A percentile compares a stretch with the other conserved stretches of the same genome.
phyloP scores from a whole-genome alignment of 2,113 vertebrate species.

The Glareola pratincola region DNA sequence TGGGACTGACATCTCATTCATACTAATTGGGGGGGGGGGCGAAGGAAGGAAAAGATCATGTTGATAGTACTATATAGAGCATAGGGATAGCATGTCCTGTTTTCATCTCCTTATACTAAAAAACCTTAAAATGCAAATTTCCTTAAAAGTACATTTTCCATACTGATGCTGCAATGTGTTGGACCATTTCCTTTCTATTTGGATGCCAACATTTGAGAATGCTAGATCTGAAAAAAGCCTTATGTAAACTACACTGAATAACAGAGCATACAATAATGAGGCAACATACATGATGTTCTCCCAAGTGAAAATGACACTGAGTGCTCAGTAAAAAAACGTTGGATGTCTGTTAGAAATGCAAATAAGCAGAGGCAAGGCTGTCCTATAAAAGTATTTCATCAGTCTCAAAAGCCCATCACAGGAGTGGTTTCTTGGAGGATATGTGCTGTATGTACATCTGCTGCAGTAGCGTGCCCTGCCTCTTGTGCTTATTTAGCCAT shows the following conservation, averaged over 20 bases:
- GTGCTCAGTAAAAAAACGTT: not conserved
- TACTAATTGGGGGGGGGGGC: not conserved
- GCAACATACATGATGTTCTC: slow-evolving; percentile 40
- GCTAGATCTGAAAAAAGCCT: slow-evolving; percentile 1
- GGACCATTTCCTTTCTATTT: not conserved
- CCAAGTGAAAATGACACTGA: slow-evolving; percentile 16
- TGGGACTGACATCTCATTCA: not conserved
- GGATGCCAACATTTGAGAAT: slow-evolving; percentile 16
- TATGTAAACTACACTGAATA: slow-evolving; percentile 1
- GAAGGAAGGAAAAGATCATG: not conserved
- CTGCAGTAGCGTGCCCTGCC: not conserved
- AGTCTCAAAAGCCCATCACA: not conserved
- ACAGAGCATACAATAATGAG: slow-evolving; percentile 6
- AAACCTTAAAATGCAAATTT: not conserved
- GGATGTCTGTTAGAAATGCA: not conserved
- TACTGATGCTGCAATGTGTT: not conserved
- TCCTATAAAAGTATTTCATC: not conserved
- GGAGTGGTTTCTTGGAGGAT: not conserved
- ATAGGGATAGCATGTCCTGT: not conserved
- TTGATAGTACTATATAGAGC: not conserved
- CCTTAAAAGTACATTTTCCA: not conserved
- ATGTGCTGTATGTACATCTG: not conserved
- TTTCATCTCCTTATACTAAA: not conserved
- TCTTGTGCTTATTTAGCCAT: not conserved
- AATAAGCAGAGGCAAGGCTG: not conserved